Conservation (phyloP, 2,888 invertebrate genomes). For the Cerastoderma edule region DNA sequence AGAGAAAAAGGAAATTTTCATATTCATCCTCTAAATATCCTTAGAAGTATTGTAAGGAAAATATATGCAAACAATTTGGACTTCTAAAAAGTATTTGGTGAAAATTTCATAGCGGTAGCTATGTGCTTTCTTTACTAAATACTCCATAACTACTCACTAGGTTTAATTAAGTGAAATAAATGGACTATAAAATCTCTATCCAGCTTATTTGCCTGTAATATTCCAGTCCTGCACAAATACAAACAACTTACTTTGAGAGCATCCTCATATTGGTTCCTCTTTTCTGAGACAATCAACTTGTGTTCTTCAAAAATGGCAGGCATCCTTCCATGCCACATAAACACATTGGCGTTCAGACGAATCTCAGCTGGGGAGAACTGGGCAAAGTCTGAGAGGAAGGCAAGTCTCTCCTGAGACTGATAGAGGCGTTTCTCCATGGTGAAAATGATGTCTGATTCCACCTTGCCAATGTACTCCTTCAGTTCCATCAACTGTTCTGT, state of each 20-base stretch:
- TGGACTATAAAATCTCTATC: too few species aligned
- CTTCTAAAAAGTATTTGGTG: too few species aligned
- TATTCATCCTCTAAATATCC: too few species aligned
- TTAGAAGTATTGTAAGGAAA: too few species aligned
- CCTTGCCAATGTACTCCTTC: slow-evolving; percentile 90
- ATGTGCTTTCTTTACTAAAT: too few species aligned
- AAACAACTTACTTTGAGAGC: slow-evolving; percentile 88
- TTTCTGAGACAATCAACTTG: slow-evolving; percentile 90
- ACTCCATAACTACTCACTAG: too few species aligned
- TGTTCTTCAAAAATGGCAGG: slow-evolving; percentile 93
- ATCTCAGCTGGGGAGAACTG: slow-evolving; percentile 92
- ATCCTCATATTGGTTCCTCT: slow-evolving; percentile 94
- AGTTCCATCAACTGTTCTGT: slow-evolving; percentile 94
- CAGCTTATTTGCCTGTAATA: too few species aligned
- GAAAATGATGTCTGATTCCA: slow-evolving; percentile 88
- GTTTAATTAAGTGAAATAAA: too few species aligned
- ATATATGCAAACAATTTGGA: too few species aligned
- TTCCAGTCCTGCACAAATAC: too few species aligned
- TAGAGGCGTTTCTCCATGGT: slow-evolving; percentile 91
- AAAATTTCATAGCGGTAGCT: too few species aligned
- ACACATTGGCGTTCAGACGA: slow-evolving; percentile 94
- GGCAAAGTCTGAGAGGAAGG: slow-evolving; percentile 93
- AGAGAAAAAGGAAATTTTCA: too few species aligned
- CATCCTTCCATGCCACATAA: slow-evolving; percentile 94
- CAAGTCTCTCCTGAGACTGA: slow-evolving; percentile 85